A percentile compares a stretch with the other conserved stretches of the same genome.
These are phyloP conservation scores for Zaprionus bogoriensis DNA, from an alignment of 2,888 invertebrate species.

Conservation along the genomic window DNA sequence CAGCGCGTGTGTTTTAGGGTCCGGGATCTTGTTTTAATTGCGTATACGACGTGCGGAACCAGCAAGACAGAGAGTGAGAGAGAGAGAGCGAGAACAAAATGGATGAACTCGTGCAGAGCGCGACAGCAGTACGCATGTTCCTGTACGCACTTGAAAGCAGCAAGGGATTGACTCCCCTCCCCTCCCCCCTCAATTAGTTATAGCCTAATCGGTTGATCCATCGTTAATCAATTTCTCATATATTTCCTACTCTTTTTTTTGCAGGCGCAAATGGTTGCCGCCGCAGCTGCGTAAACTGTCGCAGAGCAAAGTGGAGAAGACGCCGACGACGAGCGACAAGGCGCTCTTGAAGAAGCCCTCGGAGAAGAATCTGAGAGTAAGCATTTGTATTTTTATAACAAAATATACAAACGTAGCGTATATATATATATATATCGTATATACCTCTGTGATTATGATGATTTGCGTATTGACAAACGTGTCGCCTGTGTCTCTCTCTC, in stretches of 20 bases:
- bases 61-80: not conserved
- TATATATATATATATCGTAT: not conserved
- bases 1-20: constrained; percentile 34
- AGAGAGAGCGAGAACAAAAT: constrained; percentile 24
- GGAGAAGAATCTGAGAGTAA: constrained; percentile 92
- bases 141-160: constrained; percentile 34
- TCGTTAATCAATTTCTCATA: not conserved
- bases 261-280: constrained; percentile 94
- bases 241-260: constrained; percentile 13
- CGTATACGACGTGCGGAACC: constrained; percentile 26
- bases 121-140: constrained; percentile 54
- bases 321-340: constrained; percentile 84
- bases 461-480: constrained; percentile 12
- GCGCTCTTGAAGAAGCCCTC: constrained; percentile 91
- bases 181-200: not conserved
- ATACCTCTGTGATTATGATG: too few relatives aligned
- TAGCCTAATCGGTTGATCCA: not conserved
- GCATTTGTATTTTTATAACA: constrained; percentile 67
- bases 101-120: constrained; percentile 57
- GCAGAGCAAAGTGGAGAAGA: constrained; percentile 93
- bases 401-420: constrained; percentile 4
- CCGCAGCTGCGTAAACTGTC: constrained; percentile 93
- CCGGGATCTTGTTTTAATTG: constrained; percentile 29
- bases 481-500: too few relatives aligned
- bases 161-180: not conserved